Percentiles rank a stretch among this genome's conserved stretches.
These are phyloP conservation scores for Brenthis daphne DNA, from an alignment of 2,888 invertebrate genomes.

Conservation along the genomic window DNA sequence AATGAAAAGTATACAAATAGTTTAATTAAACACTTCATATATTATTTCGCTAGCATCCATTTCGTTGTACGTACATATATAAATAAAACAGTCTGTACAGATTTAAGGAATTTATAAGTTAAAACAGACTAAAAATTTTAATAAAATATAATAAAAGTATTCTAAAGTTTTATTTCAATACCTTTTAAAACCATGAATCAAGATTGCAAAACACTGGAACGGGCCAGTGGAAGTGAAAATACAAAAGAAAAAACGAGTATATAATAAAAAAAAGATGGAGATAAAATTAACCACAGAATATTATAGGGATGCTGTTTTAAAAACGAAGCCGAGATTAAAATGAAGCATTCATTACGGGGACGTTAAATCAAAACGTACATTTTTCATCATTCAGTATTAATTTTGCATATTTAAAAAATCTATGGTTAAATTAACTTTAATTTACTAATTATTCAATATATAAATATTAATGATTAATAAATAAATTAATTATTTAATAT, in stretches of 20 bases:
- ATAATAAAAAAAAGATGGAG: neutral
- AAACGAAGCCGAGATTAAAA: slow-evolving; percentile 15
- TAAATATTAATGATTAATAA: neutral
- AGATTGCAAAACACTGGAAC: slow-evolving; percentile 9
- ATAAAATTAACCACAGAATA: slow-evolving; percentile 7
- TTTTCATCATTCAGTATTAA: slow-evolving; percentile 13
- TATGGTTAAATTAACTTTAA: slow-evolving; percentile 12
- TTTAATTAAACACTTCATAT: neutral
- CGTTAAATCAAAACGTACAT: slow-evolving; percentile 17
- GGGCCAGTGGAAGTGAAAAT: slow-evolving; percentile 1
- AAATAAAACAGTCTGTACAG: slow-evolving; percentile 53
- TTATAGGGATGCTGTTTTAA: slow-evolving; percentile 14
- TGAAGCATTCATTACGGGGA: slow-evolving; percentile 17
- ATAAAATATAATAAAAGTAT: slow-evolving; percentile 63
- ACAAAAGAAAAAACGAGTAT: slow-evolving; percentile 3
- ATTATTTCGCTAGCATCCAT: slow-evolving; percentile 14
- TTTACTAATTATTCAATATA: neutral
- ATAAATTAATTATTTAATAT: neutral
- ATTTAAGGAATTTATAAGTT: slow-evolving; percentile 59
- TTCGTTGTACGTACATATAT: slow-evolving; percentile 17
- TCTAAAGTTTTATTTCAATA: slow-evolving; percentile 29
- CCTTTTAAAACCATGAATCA: slow-evolving; percentile 8
- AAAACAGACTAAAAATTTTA: slow-evolving; percentile 68
- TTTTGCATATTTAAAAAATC: slow-evolving; percentile 1
- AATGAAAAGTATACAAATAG: neutral